Percentiles rank a stretch among this genome's conserved stretches.
Evolutionary conservation across 1,140 invertebrate species (phyloP).

Genomic region (Heliconius hermathena): DNA sequence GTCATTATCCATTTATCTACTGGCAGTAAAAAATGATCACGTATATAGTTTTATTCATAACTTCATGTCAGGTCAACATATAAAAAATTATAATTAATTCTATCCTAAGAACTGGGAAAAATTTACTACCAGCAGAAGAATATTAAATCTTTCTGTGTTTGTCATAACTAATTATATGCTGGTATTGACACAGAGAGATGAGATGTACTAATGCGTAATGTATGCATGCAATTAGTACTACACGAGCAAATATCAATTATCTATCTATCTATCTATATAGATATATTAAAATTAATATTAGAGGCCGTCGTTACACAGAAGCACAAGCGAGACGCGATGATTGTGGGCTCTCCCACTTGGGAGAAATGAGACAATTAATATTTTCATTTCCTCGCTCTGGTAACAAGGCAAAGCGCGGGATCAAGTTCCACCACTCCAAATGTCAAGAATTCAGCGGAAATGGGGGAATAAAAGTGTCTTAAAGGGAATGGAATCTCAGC

Average conservation of each 20-base stretch:
- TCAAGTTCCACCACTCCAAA: no score
- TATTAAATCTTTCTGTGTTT: background rate
- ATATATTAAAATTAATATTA: background rate
- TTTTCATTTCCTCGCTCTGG: no score
- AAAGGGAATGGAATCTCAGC: no score
- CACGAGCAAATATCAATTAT: background rate
- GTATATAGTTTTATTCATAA: conserved; percentile 1
- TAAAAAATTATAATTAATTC: background rate
- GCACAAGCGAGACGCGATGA: no score
- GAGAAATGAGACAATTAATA: background rate
- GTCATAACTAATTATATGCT: background rate
- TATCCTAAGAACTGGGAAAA: background rate
- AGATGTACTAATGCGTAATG: background rate
- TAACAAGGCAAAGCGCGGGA: no score
- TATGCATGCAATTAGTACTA: background rate
- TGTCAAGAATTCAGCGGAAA: no score
- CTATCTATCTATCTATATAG: background rate
- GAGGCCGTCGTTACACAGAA: no score
- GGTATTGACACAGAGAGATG: background rate
- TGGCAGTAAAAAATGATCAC: background rate
- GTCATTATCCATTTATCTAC: background rate
- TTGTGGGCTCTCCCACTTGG: no score
- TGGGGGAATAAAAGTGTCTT: no score
- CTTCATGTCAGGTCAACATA: background rate
- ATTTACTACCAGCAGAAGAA: background rate